phyloP scores from a whole-genome alignment of 2,113 vertebrate genomes.

The Anolis sagrei region DNA sequence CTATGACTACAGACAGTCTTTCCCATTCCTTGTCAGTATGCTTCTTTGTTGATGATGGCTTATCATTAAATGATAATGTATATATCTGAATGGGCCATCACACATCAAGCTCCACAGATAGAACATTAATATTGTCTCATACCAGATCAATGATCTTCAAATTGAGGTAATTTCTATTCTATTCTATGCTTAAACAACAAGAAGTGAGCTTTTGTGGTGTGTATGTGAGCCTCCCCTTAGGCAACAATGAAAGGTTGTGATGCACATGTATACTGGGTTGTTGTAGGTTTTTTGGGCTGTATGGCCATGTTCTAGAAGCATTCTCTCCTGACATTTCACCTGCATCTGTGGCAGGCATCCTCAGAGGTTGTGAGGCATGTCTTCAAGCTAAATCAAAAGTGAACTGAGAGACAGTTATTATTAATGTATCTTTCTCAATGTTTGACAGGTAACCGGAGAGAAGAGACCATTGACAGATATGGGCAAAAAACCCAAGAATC shows the following conservation, averaged over 20 bases:
- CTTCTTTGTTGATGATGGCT: background rate
- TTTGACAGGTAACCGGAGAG: constrained; percentile 88
- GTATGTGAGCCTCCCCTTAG: background rate
- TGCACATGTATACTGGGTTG: background rate
- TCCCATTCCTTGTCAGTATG: background rate
- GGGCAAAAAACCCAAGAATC: constrained; percentile 96
- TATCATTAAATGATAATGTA: too few species aligned
- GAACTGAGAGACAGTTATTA: background rate
- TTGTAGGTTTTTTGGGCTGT: too few species aligned
- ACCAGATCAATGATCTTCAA: background rate
- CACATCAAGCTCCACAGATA: too few species aligned
- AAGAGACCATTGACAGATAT: constrained; percentile 93
- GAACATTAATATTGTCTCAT: background rate
- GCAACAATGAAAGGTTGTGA: background rate
- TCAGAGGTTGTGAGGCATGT: too few species aligned
- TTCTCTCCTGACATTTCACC: too few species aligned
- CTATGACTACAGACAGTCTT: background rate
- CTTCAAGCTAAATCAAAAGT: accelerated
- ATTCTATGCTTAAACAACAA: too few species aligned
- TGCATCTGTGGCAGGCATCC: too few species aligned
- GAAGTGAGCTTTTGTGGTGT: background rate
- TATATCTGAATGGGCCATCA: too few species aligned
- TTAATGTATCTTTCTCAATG: constrained; percentile 29
- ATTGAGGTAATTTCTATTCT: background rate
- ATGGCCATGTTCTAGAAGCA: too few species aligned